Conservation (phyloP, 2,113 vertebrate genomes). For the Takifugu flavidus region DNA sequence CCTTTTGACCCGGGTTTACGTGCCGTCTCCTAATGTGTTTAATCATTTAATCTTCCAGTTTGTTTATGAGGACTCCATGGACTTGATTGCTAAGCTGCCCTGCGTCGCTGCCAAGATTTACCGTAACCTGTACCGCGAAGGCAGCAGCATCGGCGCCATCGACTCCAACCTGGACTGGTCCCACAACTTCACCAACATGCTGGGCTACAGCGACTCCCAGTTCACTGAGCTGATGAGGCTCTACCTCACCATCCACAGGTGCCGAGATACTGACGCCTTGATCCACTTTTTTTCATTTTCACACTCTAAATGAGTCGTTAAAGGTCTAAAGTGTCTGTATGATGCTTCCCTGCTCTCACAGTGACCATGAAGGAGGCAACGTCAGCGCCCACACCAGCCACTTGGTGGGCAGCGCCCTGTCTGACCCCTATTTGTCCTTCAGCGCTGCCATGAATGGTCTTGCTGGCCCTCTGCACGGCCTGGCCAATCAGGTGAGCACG, state of each 20-base stretch:
- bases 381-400: constrained; percentile 97
- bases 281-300: background rate
- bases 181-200: constrained; percentile 97
- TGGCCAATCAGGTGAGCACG: constrained; percentile 90
- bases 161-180: constrained; percentile 96
- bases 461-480: constrained; percentile 90
- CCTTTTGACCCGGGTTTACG: no score
- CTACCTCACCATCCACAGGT: constrained; percentile 99
- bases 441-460: constrained; percentile 95
- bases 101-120: constrained; percentile 98
- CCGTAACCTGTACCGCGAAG: constrained; percentile 94
- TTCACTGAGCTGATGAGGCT: constrained; percentile 97
- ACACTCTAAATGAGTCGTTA: no score
- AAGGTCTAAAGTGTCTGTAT: no score
- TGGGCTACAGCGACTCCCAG: constrained; percentile 88
- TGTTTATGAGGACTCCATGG: constrained; percentile 95
- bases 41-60: constrained; percentile 68
- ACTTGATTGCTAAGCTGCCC: constrained; percentile 95
- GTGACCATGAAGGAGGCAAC: constrained; percentile 94
- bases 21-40: no score
- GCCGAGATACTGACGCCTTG: background rate
- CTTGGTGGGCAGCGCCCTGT: constrained; percentile 90
- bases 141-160: constrained; percentile 94
- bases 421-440: constrained; percentile 92
- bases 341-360: constrained; percentile 46